A percentile compares a stretch with the other conserved stretches of the same genome.
Evolutionary conservation across 1,140 invertebrate species (phyloP).

Genomic region (Fopius arisanus): DNA sequence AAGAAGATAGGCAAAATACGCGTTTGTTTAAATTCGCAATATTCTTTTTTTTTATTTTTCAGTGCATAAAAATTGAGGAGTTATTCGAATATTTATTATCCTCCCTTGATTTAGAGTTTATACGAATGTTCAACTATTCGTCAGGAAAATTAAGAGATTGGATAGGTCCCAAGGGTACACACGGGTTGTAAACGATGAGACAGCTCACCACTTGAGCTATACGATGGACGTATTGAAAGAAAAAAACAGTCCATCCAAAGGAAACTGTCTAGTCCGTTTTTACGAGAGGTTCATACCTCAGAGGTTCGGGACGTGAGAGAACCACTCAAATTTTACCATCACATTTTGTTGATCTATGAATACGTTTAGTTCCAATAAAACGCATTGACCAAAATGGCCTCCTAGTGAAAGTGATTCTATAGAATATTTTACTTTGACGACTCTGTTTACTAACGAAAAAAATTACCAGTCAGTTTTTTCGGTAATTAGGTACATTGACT

Average conservation of each 20-base stretch:
- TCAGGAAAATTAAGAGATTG: constrained; percentile 4
- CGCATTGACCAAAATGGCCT: constrained; percentile 41
- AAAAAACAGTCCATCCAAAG: neutral
- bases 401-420: constrained; percentile 40
- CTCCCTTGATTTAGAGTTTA: neutral
- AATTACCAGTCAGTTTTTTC: neutral
- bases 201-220: neutral
- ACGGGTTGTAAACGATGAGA: neutral
- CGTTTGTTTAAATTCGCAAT: no score
- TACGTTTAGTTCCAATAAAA: constrained; percentile 16
- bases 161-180: neutral
- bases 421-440: constrained; percentile 48
- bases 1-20: no score
- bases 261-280: constrained; percentile 15
- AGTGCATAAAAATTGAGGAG: neutral
- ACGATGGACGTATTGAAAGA: neutral
- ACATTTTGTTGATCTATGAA: constrained; percentile 59
- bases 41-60: neutral
- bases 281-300: constrained; percentile 14
- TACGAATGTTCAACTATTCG: neutral
- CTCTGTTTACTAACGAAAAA: neutral
- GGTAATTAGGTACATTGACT: no score
- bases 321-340: constrained; percentile 61
- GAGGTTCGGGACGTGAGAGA: constrained; percentile 9
- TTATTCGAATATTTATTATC: neutral